Evolutionary conservation across 2,888 invertebrate genomes (phyloP).

Genomic region (Petrophora chlorosata): DNA sequence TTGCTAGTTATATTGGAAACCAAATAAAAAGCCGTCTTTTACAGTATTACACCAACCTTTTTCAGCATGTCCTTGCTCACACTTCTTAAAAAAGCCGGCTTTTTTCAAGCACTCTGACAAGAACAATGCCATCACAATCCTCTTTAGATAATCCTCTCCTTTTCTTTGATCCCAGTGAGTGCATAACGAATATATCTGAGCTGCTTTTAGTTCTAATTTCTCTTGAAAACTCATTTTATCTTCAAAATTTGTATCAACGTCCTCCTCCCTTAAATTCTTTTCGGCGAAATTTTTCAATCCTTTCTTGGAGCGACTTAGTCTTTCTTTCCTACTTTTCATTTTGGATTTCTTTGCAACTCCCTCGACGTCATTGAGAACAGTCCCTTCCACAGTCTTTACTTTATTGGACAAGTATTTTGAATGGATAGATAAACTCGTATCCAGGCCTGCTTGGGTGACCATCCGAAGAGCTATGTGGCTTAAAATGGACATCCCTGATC

Average conservation of each 20-base stretch:
- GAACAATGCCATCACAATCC: constrained; percentile 91
- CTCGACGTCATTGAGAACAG: constrained; percentile 67
- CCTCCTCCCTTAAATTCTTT: constrained; percentile 56
- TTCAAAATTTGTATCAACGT: constrained; percentile 47
- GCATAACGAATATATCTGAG: constrained; percentile 86
- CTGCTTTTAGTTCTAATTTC: constrained; percentile 65
- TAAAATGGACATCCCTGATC: constrained; percentile 92
- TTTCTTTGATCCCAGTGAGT: constrained; percentile 85
- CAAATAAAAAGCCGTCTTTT: not conserved
- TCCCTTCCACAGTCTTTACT: constrained; percentile 59
- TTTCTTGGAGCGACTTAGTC: constrained; percentile 68
- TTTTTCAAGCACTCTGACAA: constrained; percentile 88
- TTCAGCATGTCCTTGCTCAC: constrained; percentile 48
- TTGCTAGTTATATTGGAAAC: not conserved
- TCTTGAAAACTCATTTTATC: constrained; percentile 60
- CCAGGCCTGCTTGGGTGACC: constrained; percentile 87
- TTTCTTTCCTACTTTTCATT: constrained; percentile 71
- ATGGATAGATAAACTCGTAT: constrained; percentile 74
- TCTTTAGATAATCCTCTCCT: constrained; percentile 88
- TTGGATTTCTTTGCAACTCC: constrained; percentile 67
- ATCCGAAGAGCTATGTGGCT: constrained; percentile 90
- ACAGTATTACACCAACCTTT: constrained; percentile 45
- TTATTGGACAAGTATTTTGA: constrained; percentile 65
- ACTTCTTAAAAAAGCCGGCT: constrained; percentile 84
- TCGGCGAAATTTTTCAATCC: constrained; percentile 58